Evolutionary conservation across 2,797 vertebrate species (phyloP).

Genomic region (Pyrocephalus nanus): DNA sequence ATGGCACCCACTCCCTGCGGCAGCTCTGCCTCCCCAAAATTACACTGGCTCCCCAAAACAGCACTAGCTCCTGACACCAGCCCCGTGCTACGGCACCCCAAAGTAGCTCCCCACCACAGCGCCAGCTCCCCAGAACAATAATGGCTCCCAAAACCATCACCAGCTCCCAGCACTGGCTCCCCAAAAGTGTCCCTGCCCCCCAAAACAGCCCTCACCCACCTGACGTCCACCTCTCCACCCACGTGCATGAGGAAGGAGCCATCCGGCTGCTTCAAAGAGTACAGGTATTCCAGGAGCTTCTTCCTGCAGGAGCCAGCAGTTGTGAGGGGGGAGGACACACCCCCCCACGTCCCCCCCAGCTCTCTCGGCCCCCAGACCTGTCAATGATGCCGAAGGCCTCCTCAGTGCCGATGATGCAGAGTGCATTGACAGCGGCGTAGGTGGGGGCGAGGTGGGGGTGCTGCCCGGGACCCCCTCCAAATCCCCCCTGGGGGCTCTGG

Average conservation of each 20-base stretch:
- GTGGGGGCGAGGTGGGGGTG: constrained; percentile 95
- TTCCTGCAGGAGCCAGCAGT: constrained; percentile 76
- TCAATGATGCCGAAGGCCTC: constrained; percentile 90
- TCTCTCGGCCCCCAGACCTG: constrained; percentile 73
- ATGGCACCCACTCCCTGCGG: neutral
- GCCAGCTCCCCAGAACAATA: neutral
- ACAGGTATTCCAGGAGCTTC: constrained; percentile 90
- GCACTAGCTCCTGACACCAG: too few species aligned
- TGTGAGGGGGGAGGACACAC: neutral
- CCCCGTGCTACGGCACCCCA: neutral
- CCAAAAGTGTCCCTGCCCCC: neutral
- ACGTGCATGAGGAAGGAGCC: constrained; percentile 97
- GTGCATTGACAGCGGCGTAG: constrained; percentile 91
- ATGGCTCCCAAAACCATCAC: neutral
- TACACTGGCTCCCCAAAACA: neutral
- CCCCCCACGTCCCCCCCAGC: neutral
- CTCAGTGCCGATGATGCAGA: constrained; percentile 94
- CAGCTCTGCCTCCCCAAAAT: neutral
- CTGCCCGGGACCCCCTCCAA: constrained; percentile 91
- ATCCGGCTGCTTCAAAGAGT: constrained; percentile 90
- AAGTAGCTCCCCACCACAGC: neutral
- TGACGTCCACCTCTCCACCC: constrained; percentile 96
- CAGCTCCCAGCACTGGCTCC: neutral
- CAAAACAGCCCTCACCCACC: constrained; percentile 74
- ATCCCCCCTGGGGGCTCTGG: constrained; percentile 89